phyloP scores from a whole-genome alignment of 2,888 invertebrate genomes.

The Papilio elwesi region DNA sequence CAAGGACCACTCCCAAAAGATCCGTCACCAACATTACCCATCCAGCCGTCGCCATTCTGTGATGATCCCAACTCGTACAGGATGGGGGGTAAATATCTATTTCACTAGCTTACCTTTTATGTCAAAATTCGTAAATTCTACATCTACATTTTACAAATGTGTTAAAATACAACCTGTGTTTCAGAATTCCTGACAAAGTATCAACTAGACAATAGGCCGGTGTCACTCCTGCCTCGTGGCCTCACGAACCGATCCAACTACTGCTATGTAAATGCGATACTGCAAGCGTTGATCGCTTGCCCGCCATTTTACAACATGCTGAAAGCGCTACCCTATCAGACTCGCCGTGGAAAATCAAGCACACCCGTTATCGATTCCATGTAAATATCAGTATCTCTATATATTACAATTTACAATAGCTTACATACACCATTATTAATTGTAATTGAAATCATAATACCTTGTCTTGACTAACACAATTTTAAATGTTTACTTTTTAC shows the following conservation, averaged over 20 bases:
- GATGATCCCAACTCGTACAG: conserved; percentile 88
- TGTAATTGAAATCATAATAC: background rate
- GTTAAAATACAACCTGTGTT: conserved; percentile 55
- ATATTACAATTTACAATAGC: background rate
- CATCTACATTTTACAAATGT: background rate
- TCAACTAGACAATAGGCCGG: conserved; percentile 90
- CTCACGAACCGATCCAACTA: conserved; percentile 97
- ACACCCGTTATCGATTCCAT: conserved; percentile 96
- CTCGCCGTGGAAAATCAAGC: conserved; percentile 84
- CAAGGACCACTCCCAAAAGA: conserved; percentile 61
- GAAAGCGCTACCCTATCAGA: conserved; percentile 88
- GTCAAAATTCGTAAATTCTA: background rate
- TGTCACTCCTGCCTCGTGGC: conserved; percentile 94
- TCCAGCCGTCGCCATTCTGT: conserved; percentile 78
- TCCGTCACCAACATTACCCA: conserved; percentile 66
- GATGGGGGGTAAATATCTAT: conserved; percentile 86
- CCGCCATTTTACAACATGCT: conserved; percentile 97
- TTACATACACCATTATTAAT: background rate
- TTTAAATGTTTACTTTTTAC: background rate
- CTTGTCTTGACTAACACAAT: background rate
- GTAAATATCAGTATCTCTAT: conserved; percentile 84
- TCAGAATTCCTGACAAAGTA: conserved; percentile 90
- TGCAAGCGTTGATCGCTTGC: conserved; percentile 96
- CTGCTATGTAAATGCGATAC: conserved; percentile 97
- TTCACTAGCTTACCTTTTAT: background rate